Percentiles rank a stretch among this genome's conserved stretches.
phyloP scores from a whole-genome alignment of 2,113 vertebrate species.

The Castor canadensis region DNA sequence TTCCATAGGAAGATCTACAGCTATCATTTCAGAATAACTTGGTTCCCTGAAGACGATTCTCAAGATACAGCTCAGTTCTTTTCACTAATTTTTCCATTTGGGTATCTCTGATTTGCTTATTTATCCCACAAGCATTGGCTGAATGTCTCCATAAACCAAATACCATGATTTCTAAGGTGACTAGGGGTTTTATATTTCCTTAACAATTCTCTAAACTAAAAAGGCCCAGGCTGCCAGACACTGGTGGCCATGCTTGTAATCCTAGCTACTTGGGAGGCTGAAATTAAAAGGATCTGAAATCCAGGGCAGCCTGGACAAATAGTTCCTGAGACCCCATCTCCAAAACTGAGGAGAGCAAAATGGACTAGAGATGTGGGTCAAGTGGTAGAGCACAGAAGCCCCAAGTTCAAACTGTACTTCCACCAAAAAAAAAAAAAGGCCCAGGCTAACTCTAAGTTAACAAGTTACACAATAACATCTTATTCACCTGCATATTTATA shows the following conservation, averaged over 20 bases:
- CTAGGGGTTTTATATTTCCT: neutral
- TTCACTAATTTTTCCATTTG: neutral
- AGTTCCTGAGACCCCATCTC: no score
- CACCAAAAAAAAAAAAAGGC: neutral
- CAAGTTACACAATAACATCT: neutral
- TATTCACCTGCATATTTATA: slow-evolving; percentile 15
- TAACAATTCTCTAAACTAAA: neutral
- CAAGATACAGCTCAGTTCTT: neutral
- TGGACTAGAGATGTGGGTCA: no score
- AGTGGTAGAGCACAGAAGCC: no score
- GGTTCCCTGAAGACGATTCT: neutral
- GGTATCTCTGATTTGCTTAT: neutral
- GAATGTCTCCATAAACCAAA: neutral
- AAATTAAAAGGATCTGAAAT: no score
- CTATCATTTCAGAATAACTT: neutral
- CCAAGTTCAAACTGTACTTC: no score
- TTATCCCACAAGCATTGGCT: neutral
- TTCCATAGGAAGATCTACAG: neutral
- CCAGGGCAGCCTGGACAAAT: no score
- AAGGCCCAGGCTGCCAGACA: neutral
- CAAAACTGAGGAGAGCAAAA: no score
- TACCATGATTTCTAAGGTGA: neutral
- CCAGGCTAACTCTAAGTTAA: neutral
- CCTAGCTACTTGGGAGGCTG: no score
- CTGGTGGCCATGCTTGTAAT: no score